phyloP scores from a whole-genome alignment of 2,797 vertebrate genomes.

The Thripadectes ignobilis region DNA sequence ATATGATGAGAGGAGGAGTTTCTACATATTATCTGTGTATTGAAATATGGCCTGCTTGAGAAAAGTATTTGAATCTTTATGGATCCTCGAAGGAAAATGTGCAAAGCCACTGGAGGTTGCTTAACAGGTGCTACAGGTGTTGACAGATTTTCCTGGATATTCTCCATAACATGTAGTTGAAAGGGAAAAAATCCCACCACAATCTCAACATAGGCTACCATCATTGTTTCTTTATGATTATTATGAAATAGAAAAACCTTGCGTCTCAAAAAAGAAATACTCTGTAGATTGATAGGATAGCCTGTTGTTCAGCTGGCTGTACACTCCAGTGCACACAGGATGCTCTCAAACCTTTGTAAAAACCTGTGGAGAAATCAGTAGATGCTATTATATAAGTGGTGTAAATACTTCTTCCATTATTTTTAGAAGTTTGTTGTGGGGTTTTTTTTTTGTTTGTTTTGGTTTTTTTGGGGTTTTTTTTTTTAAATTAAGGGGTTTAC shows the following conservation, averaged over 20 bases:
- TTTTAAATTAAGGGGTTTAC: background rate
- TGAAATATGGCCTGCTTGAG: background rate
- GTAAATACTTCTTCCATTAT: background rate
- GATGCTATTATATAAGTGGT: background rate
- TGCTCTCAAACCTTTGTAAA: background rate
- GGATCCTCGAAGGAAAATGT: background rate
- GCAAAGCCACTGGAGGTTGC: background rate
- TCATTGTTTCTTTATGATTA: background rate
- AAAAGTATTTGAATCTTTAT: background rate
- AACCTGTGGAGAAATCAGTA: background rate
- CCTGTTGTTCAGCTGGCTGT: rapidly evolving
- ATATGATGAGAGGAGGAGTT: background rate
- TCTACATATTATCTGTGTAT: background rate
- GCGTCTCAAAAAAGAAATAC: background rate
- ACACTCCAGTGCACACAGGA: rapidly evolving
- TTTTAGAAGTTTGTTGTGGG: background rate
- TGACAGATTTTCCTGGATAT: background rate
- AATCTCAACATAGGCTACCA: background rate
- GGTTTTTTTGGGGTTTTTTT: too few relatives aligned
- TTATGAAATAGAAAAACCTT: background rate
- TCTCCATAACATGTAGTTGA: background rate
- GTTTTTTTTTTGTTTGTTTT: background rate
- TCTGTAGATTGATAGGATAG: background rate
- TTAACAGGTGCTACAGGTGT: background rate
- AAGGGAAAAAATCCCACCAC: rapidly evolving